phyloP scores from a whole-genome alignment of 2,888 invertebrate species.

The Drosophila anomalipes region DNA sequence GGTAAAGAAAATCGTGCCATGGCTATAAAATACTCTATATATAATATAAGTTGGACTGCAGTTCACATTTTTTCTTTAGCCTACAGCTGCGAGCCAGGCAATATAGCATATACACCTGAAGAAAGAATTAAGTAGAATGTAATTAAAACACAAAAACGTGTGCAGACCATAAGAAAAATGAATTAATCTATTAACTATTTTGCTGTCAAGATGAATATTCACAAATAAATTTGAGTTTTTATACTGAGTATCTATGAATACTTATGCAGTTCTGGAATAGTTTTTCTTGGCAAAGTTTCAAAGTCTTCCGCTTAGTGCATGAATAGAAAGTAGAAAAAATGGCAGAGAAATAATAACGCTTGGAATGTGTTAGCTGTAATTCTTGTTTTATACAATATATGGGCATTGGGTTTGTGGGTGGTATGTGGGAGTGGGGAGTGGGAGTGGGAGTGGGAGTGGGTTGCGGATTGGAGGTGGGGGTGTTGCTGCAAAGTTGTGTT shows the following conservation, averaged over 20 bases:
- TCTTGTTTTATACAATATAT: slow-evolving; percentile 63
- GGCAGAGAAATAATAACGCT: slow-evolving; percentile 66
- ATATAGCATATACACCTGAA: slow-evolving; percentile 3
- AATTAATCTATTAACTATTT: neutral
- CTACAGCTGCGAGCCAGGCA: slow-evolving; percentile 34
- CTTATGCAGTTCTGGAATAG: neutral
- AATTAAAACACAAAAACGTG: neutral
- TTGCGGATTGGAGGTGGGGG: neutral
- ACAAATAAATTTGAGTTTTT: neutral
- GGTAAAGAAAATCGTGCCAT: slow-evolving; percentile 65
- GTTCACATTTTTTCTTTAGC: slow-evolving; percentile 20
- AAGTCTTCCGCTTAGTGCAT: slow-evolving; percentile 18
- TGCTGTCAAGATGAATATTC: neutral
- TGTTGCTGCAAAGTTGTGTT: slow-evolving; percentile 60
- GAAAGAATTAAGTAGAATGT: neutral
- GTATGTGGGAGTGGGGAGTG: neutral
- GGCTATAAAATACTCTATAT: slow-evolving; percentile 64
- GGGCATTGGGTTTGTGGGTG: neutral
- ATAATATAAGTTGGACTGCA: slow-evolving; percentile 50
- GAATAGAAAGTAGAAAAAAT: slow-evolving; percentile 29
- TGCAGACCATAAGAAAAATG: neutral
- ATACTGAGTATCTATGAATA: neutral
- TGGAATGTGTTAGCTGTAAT: slow-evolving; percentile 79
- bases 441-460: neutral
- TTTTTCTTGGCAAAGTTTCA: neutral